Conservation (phyloP, 2,113 vertebrate genomes). For the Notarius quadriscutis region DNA sequence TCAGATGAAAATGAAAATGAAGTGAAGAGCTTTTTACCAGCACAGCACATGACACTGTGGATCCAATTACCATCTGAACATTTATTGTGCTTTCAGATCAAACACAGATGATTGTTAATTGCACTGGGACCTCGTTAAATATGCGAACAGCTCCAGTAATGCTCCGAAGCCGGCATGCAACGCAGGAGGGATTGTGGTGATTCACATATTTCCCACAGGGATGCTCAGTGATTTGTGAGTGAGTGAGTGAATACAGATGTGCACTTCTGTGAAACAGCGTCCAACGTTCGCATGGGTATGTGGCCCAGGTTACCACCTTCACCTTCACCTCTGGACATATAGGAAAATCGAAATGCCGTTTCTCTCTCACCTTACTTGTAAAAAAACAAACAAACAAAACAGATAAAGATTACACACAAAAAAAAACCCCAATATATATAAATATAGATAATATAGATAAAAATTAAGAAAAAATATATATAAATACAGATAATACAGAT, state of each 20-base stretch:
- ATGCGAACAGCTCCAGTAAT: not conserved
- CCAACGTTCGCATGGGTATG: not conserved
- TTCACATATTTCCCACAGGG: not conserved
- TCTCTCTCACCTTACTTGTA: too few relatives aligned
- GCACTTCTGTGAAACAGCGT: not conserved
- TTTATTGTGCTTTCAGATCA: not conserved
- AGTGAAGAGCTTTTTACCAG: not conserved
- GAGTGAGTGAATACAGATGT: not conserved
- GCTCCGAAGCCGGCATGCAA: not conserved
- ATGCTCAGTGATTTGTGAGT: not conserved
- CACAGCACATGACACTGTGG: not conserved
- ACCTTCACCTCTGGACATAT: not conserved
- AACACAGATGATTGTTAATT: slow-evolving; percentile 1
- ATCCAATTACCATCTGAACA: not conserved
- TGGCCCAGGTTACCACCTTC: not conserved
- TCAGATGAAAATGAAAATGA: not conserved
- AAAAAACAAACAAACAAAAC: too few relatives aligned
- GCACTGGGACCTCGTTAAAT: not conserved
- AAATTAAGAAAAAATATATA: too few relatives aligned
- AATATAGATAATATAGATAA: too few relatives aligned
- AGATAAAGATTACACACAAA: too few relatives aligned
- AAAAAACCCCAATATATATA: too few relatives aligned
- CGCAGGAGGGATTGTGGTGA: not conserved
- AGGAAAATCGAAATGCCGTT: too few relatives aligned
- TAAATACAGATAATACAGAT: too few relatives aligned